Percentiles rank a stretch among this genome's conserved stretches.
These are phyloP conservation scores for Acronicta leporina DNA, from an alignment of 2,888 invertebrate genomes.

Conservation along the genomic window DNA sequence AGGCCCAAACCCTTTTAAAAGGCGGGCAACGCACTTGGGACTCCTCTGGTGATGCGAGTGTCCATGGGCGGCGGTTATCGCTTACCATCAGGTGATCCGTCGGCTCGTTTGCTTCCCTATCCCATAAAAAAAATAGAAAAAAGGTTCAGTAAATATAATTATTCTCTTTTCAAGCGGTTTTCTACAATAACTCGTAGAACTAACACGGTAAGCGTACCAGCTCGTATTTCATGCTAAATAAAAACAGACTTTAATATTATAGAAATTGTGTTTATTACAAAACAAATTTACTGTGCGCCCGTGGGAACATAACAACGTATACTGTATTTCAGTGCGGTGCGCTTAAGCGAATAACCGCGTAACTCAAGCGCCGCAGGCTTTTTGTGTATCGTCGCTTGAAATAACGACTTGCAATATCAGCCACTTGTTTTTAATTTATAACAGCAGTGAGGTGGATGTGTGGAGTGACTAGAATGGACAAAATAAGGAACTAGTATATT, in stretches of 20 bases:
- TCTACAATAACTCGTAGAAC: neutral
- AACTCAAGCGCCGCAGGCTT: conserved; percentile 20
- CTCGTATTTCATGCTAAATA: neutral
- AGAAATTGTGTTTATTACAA: conserved; percentile 20
- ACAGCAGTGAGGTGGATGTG: no score
- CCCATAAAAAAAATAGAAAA: no score
- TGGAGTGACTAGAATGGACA: no score
- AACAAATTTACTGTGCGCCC: conserved; percentile 22
- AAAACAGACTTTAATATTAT: neutral
- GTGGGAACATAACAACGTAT: conserved; percentile 16
- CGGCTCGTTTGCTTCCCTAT: no score
- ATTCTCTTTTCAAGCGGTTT: no score
- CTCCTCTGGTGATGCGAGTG: no score
- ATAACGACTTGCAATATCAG: conserved; percentile 37
- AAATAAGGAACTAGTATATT: no score
- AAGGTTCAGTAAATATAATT: no score
- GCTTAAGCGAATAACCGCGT: conserved; percentile 42
- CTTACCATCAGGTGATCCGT: no score
- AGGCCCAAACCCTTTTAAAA: no score
- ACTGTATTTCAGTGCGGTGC: conserved; percentile 41
- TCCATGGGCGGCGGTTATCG: no score
- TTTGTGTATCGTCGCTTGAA: conserved; percentile 27
- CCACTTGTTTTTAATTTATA: conserved; percentile 30
- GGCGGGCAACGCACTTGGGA: no score
- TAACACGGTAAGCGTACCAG: neutral